Percentiles rank a stretch among this genome's conserved stretches.
These are phyloP conservation scores for Piscicola geometra DNA, from an alignment of 2,888 invertebrate genomes.

Conservation along the genomic window DNA sequence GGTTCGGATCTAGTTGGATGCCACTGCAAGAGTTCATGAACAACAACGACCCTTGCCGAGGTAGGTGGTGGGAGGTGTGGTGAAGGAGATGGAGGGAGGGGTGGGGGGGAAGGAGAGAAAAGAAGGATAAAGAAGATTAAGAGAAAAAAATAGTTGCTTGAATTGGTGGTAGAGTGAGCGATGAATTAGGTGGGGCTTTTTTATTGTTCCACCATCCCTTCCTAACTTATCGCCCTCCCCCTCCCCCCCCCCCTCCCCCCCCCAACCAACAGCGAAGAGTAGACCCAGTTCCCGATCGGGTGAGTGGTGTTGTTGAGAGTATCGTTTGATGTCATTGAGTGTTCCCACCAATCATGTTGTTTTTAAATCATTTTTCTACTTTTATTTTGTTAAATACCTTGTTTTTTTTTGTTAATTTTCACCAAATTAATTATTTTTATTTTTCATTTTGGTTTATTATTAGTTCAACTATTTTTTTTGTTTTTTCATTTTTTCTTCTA, in stretches of 20 bases:
- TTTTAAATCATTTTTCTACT: not conserved
- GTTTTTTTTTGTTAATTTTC: slow-evolving; percentile 8
- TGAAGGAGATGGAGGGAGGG: not conserved
- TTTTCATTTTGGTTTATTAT: not conserved
- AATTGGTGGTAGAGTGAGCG: not conserved
- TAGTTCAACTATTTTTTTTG: not conserved
- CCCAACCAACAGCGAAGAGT: too few species aligned
- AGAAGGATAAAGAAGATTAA: not conserved
- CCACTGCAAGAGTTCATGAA: slow-evolving; percentile 96
- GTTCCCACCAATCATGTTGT: too few species aligned
- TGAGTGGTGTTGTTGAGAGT: not conserved
- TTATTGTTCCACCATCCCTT: too few species aligned
- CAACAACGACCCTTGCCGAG: slow-evolving; percentile 99
- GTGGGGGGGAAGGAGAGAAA: not conserved
- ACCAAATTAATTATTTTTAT: slow-evolving; percentile 12
- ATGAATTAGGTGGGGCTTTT: too few species aligned
- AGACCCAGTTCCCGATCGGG: not conserved
- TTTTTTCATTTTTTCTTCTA: not conserved
- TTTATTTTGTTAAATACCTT: not conserved
- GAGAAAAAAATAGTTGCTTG: not conserved
- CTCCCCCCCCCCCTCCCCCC: too few species aligned
- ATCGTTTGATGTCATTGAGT: too few species aligned
- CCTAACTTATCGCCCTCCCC: too few species aligned
- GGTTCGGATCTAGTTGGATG: slow-evolving; percentile 99
- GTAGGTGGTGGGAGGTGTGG: slow-evolving; percentile 63